Base-by-base conservation (phyloP, 2,797 vertebrate species). In the Masticophis lateralis region DNA sequence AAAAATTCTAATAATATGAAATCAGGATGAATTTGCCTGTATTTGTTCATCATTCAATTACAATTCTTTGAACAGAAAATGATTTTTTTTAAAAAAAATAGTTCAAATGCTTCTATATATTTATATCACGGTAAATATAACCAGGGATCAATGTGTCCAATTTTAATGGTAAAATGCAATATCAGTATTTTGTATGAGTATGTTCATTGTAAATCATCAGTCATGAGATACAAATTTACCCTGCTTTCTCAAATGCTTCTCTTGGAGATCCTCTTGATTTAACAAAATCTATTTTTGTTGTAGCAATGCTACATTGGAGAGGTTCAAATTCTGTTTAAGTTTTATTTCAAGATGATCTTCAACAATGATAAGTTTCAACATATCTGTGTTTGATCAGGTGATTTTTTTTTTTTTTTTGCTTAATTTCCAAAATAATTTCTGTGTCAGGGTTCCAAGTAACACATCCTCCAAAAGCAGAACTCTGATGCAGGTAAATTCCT, bases 311-410 rank as follows among this genome's bases (percentile, higher is more conserved):
- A n/a, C 28, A 14, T 69, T 28, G 53, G 10, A 61, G 66, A 32
- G 27, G 28, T 2, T 25, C 51, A 43, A 0, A 25, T 86, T 0
- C 88, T 95, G 95, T 96, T 95, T 89, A 69, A 91, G 0, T 0
- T 95, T 96, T 92, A 37, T 93, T 96, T 92, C 79, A 95, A 94
- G 94, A 74, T 95, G 96, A 66, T 95, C 94, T 96, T 93, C 91
- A 95, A 96, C 95, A 97, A 96, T 95, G 95, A 96, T 96, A 92
- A 93, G 93, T 97, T 96, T 96, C 96, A 95, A 88, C 93, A 94
- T 95, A 95, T 56, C 27, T 87, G 32, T 56, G 32, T 90, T 89
- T 94, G 93, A 92, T 43, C 96, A 96, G 55, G 94, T 96, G 94
- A 96, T 7, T 95, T 4, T 25, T 4, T 25, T 4, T 25, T 4